Conservation (phyloP, 2,797 vertebrate species). For the Lindbergichthys nudifrons region DNA sequence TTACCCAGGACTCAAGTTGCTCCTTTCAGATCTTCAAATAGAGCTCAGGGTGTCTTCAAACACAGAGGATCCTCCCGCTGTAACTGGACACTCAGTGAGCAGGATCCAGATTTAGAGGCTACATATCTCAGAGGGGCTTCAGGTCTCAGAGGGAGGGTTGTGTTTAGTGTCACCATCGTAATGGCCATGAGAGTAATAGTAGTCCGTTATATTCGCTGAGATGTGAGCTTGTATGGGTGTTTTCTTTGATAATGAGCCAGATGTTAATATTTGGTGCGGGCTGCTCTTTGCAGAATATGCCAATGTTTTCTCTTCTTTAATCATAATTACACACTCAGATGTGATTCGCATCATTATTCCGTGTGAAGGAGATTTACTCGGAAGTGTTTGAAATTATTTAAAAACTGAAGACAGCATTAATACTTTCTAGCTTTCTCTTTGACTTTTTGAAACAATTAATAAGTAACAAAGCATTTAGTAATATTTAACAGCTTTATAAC, state of each 20-base stretch:
- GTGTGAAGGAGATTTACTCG: slow-evolving; percentile 14
- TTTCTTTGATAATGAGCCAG: slow-evolving; percentile 30
- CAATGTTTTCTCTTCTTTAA: slow-evolving; percentile 7
- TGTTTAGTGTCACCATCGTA: slow-evolving; percentile 56
- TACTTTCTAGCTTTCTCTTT: not conserved
- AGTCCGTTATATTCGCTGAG: slow-evolving; percentile 15
- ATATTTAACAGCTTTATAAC: not conserved
- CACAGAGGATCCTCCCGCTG: slow-evolving; percentile 54
- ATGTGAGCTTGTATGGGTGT: slow-evolving; percentile 11
- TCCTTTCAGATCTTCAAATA: slow-evolving; percentile 66
- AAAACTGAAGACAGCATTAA: slow-evolving; percentile 21
- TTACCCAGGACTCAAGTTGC: slow-evolving; percentile 62
- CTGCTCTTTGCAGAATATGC: slow-evolving; percentile 1
- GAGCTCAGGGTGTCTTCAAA: slow-evolving; percentile 61
- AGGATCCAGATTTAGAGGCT: slow-evolving; percentile 57
- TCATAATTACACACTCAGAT: slow-evolving; percentile 1
- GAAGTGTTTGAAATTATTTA: slow-evolving; percentile 24
- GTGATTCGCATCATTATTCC: slow-evolving; percentile 7
- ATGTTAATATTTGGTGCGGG: slow-evolving; percentile 8
- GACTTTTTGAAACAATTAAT: too few relatives aligned
- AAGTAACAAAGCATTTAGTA: not conserved
- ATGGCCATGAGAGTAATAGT: slow-evolving; percentile 44
- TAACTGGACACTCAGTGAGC: slow-evolving; percentile 59
- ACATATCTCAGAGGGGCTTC: slow-evolving; percentile 21
- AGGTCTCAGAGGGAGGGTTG: slow-evolving; percentile 49